phyloP scores from a whole-genome alignment of 2,797 vertebrate genomes.

The Tokudaia tokunoshimensis region DNA sequence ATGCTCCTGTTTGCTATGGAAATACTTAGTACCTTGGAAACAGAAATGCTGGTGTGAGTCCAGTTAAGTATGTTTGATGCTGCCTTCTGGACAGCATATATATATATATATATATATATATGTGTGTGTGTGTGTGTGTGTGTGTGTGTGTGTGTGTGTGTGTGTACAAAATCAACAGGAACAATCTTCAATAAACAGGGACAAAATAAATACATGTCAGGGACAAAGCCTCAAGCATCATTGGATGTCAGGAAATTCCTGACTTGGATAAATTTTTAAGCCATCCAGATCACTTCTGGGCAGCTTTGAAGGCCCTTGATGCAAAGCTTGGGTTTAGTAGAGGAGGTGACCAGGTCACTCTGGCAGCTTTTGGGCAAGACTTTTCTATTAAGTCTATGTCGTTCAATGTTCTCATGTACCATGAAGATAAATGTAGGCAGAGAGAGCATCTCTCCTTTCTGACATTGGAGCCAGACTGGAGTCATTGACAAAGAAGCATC shows the following conservation, averaged over 20 bases:
- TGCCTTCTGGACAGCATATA: background rate
- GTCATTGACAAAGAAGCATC: background rate
- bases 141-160: no score
- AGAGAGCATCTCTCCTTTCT: background rate
- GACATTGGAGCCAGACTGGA: background rate
- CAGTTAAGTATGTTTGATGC: background rate
- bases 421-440: background rate
- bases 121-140: no score
- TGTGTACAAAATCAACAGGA: background rate
- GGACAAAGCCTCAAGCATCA: background rate
- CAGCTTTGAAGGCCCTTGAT: background rate
- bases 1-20: background rate
- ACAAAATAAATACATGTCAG: constrained; percentile 9
- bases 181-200: constrained; percentile 23
- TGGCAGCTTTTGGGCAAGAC: background rate
- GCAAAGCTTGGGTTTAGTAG: background rate
- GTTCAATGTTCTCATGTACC: background rate
- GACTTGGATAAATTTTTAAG: constrained; percentile 36
- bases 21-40: constrained; percentile 1
- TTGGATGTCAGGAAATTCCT: background rate
- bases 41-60: background rate
- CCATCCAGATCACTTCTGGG: background rate
- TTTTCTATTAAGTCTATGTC: background rate
- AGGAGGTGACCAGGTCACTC: background rate
- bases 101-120: background rate